Evolutionary conservation across 2,113 vertebrate species (phyloP).

Genomic region (Chaetops frenatus): DNA sequence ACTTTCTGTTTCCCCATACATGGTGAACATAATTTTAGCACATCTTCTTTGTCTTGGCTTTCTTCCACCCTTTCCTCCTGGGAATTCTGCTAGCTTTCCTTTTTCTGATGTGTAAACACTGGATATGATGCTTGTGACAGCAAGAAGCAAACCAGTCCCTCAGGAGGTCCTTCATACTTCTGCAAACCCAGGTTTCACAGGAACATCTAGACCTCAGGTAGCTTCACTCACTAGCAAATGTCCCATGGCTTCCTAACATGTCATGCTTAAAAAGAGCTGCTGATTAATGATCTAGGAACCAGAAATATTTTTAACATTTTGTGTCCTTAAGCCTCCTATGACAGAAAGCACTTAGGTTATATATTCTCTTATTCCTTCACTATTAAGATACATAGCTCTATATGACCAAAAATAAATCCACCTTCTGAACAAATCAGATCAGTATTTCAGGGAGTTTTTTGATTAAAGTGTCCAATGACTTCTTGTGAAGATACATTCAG

Average conservation of each 20-base stretch:
- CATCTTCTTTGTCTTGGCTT: neutral
- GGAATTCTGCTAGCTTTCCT: neutral
- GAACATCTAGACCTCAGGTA: neutral
- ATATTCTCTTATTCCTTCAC: neutral
- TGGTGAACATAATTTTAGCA: neutral
- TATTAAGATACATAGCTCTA: neutral
- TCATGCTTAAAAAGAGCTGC: neutral
- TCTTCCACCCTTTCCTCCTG: neutral
- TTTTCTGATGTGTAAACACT: neutral
- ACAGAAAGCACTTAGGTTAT: neutral
- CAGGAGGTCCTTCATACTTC: neutral
- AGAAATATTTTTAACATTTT: neutral
- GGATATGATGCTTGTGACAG: neutral
- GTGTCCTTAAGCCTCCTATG: neutral
- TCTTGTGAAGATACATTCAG: neutral
- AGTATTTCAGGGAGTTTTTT: neutral
- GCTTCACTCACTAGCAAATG: neutral
- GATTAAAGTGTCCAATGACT: neutral
- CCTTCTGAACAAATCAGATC: neutral
- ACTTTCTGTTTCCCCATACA: neutral
- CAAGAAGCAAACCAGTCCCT: neutral
- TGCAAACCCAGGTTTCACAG: neutral
- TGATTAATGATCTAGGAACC: neutral
- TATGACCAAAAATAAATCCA: neutral
- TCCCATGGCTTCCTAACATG: neutral